Evolutionary conservation across 2,113 vertebrate species (phyloP), one percentile per base, ranked within the genome.

Genomic region (Sinocyclocheilus maitianheensis): DNA sequence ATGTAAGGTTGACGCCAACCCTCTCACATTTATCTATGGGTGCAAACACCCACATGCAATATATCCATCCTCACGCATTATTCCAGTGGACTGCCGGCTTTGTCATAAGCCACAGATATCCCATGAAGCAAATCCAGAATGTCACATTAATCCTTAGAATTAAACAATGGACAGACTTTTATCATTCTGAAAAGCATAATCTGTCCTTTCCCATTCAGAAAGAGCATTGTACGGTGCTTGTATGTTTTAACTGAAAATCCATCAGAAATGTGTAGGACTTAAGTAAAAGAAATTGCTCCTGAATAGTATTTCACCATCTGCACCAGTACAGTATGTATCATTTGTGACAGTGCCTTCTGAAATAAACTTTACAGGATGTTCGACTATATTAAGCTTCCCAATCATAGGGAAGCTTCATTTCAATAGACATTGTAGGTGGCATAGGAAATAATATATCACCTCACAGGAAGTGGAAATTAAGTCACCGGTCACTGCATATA

Each of bases 121-220:
- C 46, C 62, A 80, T 51, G 30, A 87, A 76, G 87, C 40, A 63
- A 85, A 14, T 26, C 4, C 43, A 30, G 10, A 72, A 72, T 72
- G 81, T 11, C 18, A 53, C 24, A 82, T 48, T 74, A 74, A 87
- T 84, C 76, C 77, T 65, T 11, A 24, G 10, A 51, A 83, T 72
- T 78, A 48, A 88, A 79, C 79, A 26, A 16, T 3, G 18, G 62
- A 76, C 60, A 58, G 48, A 74, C 76, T 58, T 81, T 87, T 88
- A 80, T 46, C 26, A 53, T 4, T 40, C 12, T 77, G 77, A 26
- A 78, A 79, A 86, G 43, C 69, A 37, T 89, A 77, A 90, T 89
- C 79, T 88, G 43, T 83, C 46, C 75, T 87, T 87, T 88, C 24
- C 77, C 34, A 90, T 87, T 85, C 88, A 78, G 26, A 34, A 67